Conservation (phyloP, 2,888 invertebrate species). For the Orthosia gracilis region DNA sequence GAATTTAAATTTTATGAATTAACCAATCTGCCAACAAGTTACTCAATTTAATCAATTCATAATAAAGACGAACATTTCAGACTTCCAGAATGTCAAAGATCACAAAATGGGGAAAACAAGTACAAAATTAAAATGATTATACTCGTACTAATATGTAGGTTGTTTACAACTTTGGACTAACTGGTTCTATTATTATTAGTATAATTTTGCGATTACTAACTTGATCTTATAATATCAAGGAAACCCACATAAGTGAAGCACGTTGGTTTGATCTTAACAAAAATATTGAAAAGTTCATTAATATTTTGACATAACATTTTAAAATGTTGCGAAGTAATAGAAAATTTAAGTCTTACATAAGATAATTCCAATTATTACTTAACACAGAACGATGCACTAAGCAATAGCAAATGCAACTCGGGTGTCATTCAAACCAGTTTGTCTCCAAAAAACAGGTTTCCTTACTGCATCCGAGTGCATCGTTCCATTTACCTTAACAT, state of each 20-base stretch:
- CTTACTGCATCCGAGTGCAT: slow-evolving; percentile 36
- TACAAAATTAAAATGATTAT: background rate
- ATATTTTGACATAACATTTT: background rate
- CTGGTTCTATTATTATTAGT: slow-evolving; percentile 24
- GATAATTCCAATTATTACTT: background rate
- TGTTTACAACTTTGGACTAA: slow-evolving; percentile 26
- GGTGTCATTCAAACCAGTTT: slow-evolving; percentile 16
- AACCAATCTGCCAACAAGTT: background rate
- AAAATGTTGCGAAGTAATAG: background rate
- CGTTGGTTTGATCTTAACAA: background rate
- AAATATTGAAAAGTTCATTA: background rate
- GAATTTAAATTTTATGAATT: background rate
- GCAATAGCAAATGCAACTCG: background rate
- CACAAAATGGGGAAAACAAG: background rate
- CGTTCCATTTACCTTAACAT: slow-evolving; percentile 20
- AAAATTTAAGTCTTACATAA: background rate
- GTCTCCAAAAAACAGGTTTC: slow-evolving; percentile 17
- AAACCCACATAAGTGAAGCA: background rate
- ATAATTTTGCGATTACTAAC: slow-evolving; percentile 35
- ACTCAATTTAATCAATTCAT: background rate
- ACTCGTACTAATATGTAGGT: background rate
- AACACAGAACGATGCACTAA: background rate
- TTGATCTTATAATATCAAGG: slow-evolving; percentile 35
- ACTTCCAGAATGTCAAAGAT: slow-evolving; percentile 20
- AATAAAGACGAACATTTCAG: background rate